phyloP scores from a whole-genome alignment of 2,113 vertebrate genomes.

The Eubucco bourcierii region DNA sequence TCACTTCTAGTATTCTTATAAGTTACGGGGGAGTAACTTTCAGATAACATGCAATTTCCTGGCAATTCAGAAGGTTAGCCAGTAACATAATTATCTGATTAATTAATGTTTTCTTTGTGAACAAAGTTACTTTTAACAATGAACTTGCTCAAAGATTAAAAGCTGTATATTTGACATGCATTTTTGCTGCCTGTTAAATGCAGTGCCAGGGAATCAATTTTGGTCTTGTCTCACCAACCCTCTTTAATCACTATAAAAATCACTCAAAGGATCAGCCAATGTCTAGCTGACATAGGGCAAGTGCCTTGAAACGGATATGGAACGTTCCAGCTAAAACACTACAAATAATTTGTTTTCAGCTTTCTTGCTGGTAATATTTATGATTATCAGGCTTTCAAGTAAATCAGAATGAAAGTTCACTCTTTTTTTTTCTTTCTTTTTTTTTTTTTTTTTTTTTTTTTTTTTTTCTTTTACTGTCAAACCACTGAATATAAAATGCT shows the following conservation, averaged over 20 bases:
- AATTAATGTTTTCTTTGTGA: slow-evolving; percentile 36
- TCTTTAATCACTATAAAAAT: slow-evolving; percentile 32
- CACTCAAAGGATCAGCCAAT: background rate
- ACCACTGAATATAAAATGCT: background rate
- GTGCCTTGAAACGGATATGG: background rate
- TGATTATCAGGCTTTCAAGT: background rate
- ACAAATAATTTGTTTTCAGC: background rate
- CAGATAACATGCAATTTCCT: background rate
- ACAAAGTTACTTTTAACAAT: slow-evolving; percentile 29
- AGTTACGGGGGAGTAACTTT: background rate
- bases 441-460: background rate
- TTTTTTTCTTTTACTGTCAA: background rate
- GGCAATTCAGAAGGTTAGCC: background rate
- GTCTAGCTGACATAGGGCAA: background rate
- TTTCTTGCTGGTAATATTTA: background rate
- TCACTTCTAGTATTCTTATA: background rate
- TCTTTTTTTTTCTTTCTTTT: background rate
- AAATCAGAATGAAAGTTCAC: background rate
- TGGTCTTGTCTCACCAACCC: background rate
- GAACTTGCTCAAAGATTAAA: slow-evolving; percentile 24
- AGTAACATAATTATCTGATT: slow-evolving; percentile 19
- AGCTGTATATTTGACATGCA: background rate
- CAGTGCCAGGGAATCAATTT: slow-evolving; percentile 14
- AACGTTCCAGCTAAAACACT: background rate
- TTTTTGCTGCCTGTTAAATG: background rate